Percentiles rank a stretch among this genome's conserved stretches.
Evolutionary conservation across 2,113 vertebrate species (phyloP).

Genomic region (Noturus placidus): DNA sequence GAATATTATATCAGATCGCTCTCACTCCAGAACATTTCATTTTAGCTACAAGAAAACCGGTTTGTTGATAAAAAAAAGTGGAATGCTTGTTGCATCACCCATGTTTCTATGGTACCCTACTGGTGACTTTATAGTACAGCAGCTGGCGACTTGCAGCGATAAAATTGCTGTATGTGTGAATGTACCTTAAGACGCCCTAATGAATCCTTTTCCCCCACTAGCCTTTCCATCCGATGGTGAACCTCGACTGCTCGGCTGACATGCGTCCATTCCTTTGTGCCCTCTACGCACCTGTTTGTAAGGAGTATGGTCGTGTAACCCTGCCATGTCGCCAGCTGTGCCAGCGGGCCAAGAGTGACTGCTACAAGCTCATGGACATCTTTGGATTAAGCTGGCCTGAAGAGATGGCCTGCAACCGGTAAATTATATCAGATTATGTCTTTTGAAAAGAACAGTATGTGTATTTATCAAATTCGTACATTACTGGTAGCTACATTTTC

Average conservation of each 20-base stretch:
- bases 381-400: constrained; percentile 95
- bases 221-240: constrained; percentile 98
- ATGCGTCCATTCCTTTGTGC: constrained; percentile 91
- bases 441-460: background rate
- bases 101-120: no score
- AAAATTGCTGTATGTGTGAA: no score
- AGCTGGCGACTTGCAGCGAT: no score
- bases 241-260: constrained; percentile 90
- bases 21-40: no score
- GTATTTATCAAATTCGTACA: background rate
- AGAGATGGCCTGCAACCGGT: constrained; percentile 97
- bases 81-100: no score
- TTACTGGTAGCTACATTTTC: background rate
- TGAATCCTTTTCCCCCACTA: constrained; percentile 53
- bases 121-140: no score
- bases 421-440: background rate
- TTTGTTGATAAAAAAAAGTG: no score
- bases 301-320: constrained; percentile 89
- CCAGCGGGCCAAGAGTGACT: constrained; percentile 85
- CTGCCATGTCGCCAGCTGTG: constrained; percentile 92
- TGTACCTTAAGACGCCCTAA: background rate
- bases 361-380: constrained; percentile 96
- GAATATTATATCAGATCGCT: no score
- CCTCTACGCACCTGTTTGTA: constrained; percentile 89
- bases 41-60: no score